phyloP scores from a whole-genome alignment of 2,797 vertebrate species.

The Gymnodraco acuticeps region DNA sequence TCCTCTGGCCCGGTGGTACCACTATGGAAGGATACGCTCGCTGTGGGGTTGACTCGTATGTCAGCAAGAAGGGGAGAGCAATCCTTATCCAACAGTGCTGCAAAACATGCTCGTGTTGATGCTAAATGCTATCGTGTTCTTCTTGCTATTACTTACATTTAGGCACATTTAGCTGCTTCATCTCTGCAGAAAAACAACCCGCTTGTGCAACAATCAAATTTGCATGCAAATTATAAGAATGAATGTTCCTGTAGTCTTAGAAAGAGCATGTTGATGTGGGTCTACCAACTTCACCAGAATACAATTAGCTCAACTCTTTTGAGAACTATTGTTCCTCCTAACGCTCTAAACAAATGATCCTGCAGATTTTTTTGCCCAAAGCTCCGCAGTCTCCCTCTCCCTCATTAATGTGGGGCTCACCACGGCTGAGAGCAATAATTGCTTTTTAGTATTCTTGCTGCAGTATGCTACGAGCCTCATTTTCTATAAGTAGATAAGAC shows the following conservation, averaged over 20 bases:
- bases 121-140: neutral
- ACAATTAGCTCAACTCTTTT: constrained; percentile 40
- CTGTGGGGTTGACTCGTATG: constrained; percentile 27
- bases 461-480: constrained; percentile 68
- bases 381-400: constrained; percentile 46
- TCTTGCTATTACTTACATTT: neutral
- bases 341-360: constrained; percentile 64
- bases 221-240: constrained; percentile 11
- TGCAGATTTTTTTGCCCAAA: constrained; percentile 52
- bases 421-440: constrained; percentile 83
- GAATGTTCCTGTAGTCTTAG: constrained; percentile 11
- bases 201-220: constrained; percentile 26
- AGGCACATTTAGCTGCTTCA: constrained; percentile 13
- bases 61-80: constrained; percentile 34
- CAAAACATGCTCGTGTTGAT: neutral
- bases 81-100: constrained; percentile 16
- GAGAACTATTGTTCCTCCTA: constrained; percentile 27
- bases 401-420: constrained; percentile 83
- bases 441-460: constrained; percentile 81
- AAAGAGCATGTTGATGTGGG: constrained; percentile 14
- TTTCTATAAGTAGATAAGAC: constrained; percentile 74
- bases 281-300: constrained; percentile 43
- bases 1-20: constrained; percentile 44
- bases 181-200: constrained; percentile 2
- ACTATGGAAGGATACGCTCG: constrained; percentile 30